Conservation (phyloP, 2,888 invertebrate genomes). For the Nebria salina region DNA sequence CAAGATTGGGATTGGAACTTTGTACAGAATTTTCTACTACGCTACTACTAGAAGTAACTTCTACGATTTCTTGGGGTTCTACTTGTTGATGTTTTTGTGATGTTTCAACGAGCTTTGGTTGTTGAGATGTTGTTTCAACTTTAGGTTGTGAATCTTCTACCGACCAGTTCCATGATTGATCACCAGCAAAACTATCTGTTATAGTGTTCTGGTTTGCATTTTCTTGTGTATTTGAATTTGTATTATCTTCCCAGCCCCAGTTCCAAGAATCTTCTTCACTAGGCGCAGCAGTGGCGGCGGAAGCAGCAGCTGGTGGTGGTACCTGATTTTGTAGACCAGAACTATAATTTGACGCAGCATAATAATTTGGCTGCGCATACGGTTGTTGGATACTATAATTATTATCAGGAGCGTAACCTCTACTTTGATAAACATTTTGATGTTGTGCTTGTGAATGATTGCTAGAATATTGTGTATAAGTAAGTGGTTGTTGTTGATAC, state of each 20-base stretch:
- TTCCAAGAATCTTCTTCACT: slow-evolving; percentile 63
- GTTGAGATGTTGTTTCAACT: slow-evolving; percentile 54
- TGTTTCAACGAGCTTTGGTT: slow-evolving; percentile 46
- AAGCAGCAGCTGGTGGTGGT: neutral
- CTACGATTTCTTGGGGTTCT: slow-evolving; percentile 41
- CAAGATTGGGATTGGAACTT: neutral
- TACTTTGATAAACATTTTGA: slow-evolving; percentile 40
- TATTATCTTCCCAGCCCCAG: slow-evolving; percentile 71
- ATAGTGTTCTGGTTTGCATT: slow-evolving; percentile 54
- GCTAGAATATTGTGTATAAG: slow-evolving; percentile 58
- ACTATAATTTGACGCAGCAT: slow-evolving; percentile 56
- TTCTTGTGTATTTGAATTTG: slow-evolving; percentile 58
- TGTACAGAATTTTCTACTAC: slow-evolving; percentile 1
- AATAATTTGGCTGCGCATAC: slow-evolving; percentile 40
- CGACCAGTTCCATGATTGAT: slow-evolving; percentile 72
- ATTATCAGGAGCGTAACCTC: slow-evolving; percentile 35
- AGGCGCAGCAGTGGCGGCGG: slow-evolving; percentile 40
- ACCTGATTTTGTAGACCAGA: slow-evolving; percentile 55
- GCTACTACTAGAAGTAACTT: neutral
- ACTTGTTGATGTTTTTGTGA: slow-evolving; percentile 30
- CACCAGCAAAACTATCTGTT: slow-evolving; percentile 68
- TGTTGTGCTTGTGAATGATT: slow-evolving; percentile 22
- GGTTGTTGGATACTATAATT: slow-evolving; percentile 32
- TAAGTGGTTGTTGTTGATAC: slow-evolving; percentile 47
- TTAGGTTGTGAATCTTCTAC: slow-evolving; percentile 61